Percentiles rank a stretch among this genome's conserved stretches.
phyloP scores from a whole-genome alignment of 2,888 invertebrate species.

The Lordiphosa fenestrarum region DNA sequence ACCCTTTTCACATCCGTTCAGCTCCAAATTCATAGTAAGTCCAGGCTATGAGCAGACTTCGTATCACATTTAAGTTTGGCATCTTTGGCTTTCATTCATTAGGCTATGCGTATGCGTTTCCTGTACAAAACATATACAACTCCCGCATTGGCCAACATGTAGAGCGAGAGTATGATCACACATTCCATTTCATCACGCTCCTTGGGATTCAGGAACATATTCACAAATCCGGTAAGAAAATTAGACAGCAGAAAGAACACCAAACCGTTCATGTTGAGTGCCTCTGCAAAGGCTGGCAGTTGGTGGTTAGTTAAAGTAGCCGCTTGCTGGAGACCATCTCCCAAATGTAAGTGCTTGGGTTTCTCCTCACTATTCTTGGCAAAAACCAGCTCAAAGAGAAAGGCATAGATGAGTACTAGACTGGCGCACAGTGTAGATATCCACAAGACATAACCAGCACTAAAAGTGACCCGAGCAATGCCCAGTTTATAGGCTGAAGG shows the following conservation, averaged over 20 bases:
- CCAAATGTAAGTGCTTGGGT: too few species aligned
- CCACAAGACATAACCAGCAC: slow-evolving; percentile 90
- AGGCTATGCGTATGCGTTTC: slow-evolving; percentile 67
- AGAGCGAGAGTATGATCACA: slow-evolving; percentile 82
- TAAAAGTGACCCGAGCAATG: slow-evolving; percentile 90
- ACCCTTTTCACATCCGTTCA: not conserved
- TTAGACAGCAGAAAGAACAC: slow-evolving; percentile 92
- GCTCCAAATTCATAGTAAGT: not conserved
- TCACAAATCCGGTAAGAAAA: slow-evolving; percentile 90
- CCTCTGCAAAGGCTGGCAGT: slow-evolving; percentile 82
- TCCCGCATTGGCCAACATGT: slow-evolving; percentile 81
- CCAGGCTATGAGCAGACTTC: not conserved
- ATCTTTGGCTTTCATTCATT: not conserved
- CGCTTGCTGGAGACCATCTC: too few species aligned
- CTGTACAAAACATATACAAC: slow-evolving; percentile 63
- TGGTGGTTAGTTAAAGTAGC: slow-evolving; percentile 3
- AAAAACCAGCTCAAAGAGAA: slow-evolving; percentile 78
- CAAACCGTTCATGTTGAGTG: slow-evolving; percentile 90
- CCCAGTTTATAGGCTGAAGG: slow-evolving; percentile 82
- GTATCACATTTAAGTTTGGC: slow-evolving; percentile 11
- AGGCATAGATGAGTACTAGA: slow-evolving; percentile 84
- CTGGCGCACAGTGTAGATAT: slow-evolving; percentile 85
- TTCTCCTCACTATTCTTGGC: not conserved
- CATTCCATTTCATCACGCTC: slow-evolving; percentile 79
- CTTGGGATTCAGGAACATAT: slow-evolving; percentile 86